Conservation (phyloP, 1,140 invertebrate species). For the Sminthurinus signatus region DNA sequence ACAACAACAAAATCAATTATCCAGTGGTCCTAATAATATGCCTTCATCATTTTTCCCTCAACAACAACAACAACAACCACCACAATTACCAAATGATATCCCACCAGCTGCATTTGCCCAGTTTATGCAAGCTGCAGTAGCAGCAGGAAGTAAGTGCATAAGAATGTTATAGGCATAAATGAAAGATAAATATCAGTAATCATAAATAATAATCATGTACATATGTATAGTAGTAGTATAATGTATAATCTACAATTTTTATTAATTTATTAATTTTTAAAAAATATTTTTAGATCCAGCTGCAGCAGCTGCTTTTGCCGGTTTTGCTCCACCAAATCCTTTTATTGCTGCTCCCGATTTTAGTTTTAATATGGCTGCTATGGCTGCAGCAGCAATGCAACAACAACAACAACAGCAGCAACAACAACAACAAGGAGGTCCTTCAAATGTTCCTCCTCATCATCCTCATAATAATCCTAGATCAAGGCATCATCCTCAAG, state of each 20-base stretch:
- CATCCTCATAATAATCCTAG: not conserved
- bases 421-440: constrained; percentile 1
- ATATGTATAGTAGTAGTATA: too few relatives aligned
- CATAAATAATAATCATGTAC: too few relatives aligned
- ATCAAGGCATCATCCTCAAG: not conserved
- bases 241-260: too few relatives aligned
- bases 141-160: not conserved
- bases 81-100: constrained; percentile 7
- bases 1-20: not conserved
- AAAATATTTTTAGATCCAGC: too few relatives aligned
- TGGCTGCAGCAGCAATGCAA: not conserved
- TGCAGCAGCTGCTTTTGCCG: too few relatives aligned
- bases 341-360: not conserved
- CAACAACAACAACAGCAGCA: constrained; percentile 13
- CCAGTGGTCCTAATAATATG: not conserved
- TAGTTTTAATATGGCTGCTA: not conserved
- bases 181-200: too few relatives aligned
- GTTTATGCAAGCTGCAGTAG: constrained; percentile 16
- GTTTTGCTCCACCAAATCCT: not conserved
- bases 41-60: constrained; percentile 6
- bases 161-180: too few relatives aligned
- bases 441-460: constrained; percentile 2
- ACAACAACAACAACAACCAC: not conserved
- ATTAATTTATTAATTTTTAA: too few relatives aligned
- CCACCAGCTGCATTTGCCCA: constrained; percentile 7